These are phyloP conservation scores for Scaptodrosophila lebanonensis DNA, from an alignment of 1,140 invertebrate genomes.

Conservation along the genomic window DNA sequence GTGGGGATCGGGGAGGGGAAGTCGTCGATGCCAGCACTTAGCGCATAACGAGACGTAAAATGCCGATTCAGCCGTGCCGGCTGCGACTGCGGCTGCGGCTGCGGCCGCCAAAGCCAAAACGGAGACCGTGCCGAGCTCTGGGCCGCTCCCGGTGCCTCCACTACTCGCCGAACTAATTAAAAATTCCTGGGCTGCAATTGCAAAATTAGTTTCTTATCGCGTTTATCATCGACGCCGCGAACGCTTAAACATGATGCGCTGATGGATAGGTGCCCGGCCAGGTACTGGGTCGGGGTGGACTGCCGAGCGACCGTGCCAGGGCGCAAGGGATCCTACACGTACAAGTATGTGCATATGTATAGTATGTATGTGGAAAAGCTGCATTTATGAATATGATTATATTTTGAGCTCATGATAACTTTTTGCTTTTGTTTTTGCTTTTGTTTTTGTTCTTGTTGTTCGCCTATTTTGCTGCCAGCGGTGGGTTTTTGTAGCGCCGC, in stretches of 20 bases:
- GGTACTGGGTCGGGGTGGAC: slow-evolving; percentile 14
- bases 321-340: slow-evolving; percentile 10
- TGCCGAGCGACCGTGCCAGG: slow-evolving; percentile 5
- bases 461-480: slow-evolving; percentile 11
- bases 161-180: slow-evolving; percentile 61
- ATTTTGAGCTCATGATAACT: slow-evolving; percentile 59
- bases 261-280: slow-evolving; percentile 67
- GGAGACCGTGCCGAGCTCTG: no score
- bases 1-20: no score
- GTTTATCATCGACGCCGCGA: slow-evolving; percentile 74
- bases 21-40: background rate
- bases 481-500: slow-evolving; percentile 45
- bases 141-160: background rate
- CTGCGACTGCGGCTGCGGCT: slow-evolving; percentile 30
- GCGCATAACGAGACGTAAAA: background rate
- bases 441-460: no score
- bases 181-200: slow-evolving; percentile 72
- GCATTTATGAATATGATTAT: slow-evolving; percentile 73
- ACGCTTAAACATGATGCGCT: slow-evolving; percentile 68
- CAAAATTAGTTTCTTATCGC: slow-evolving; percentile 75
- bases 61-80: background rate
- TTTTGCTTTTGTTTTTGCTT: slow-evolving; percentile 37
- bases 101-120: no score
- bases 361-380: slow-evolving; percentile 42
- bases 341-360: no score